Evolutionary conservation across 2,888 invertebrate species (phyloP).

Genomic region (Platerodrilus igneus): DNA sequence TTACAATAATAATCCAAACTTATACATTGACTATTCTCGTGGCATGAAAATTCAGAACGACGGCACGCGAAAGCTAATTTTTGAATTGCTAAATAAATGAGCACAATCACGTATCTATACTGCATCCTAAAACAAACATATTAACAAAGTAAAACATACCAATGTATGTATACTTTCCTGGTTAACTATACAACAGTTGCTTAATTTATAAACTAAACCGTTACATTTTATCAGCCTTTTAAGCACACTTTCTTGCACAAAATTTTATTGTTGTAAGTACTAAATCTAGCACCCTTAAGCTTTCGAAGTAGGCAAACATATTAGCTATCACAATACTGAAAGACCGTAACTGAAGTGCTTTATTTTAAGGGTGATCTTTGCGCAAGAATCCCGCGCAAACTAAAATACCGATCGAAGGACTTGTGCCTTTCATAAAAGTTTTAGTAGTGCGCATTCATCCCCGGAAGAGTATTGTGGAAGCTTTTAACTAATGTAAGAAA

Average conservation of each 20-base stretch:
- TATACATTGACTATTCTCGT: slow-evolving; percentile 57
- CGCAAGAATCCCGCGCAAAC: slow-evolving; percentile 26
- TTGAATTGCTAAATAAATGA: slow-evolving; percentile 10
- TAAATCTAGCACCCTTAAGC: no score
- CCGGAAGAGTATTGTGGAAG: no score
- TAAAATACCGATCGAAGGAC: slow-evolving; percentile 27
- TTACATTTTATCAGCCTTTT: no score
- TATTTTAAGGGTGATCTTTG: slow-evolving; percentile 19
- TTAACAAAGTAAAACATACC: neutral
- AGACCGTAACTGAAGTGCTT: slow-evolving; percentile 19
- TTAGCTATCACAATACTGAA: slow-evolving; percentile 15
- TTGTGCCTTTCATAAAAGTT: slow-evolving; percentile 29
- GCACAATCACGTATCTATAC: slow-evolving; percentile 2
- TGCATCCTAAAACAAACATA: slow-evolving; percentile 8
- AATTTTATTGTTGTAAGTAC: no score
- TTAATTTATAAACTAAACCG: no score
- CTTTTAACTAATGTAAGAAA: no score
- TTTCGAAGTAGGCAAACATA: no score
- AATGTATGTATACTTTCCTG: no score
- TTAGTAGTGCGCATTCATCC: no score
- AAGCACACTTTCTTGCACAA: no score
- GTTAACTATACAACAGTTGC: no score
- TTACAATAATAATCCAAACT: slow-evolving; percentile 73
- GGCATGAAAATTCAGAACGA: slow-evolving; percentile 49
- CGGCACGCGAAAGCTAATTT: slow-evolving; percentile 10